Base-by-base conservation (phyloP, 2,888 invertebrate genomes). In the Drepana falcataria region DNA sequence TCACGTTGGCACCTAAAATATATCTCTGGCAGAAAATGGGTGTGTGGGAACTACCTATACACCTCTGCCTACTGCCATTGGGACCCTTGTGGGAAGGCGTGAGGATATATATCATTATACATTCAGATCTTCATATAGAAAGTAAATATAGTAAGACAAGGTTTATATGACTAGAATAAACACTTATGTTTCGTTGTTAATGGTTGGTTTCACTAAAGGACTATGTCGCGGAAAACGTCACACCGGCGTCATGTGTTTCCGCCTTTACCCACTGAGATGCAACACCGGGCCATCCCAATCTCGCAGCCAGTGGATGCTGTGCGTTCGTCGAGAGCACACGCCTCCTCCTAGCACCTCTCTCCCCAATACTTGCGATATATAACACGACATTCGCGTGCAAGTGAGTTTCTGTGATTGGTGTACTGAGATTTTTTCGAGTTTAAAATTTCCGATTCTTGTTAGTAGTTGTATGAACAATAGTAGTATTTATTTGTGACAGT, bases 271-370 rank as follows among this genome's bases (percentile, higher is more conserved):
- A 44, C 9, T 44, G 44, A 44, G 44, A 44, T 44, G 44, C 6
- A 44, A 40, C 40, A 3, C 9, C 9, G 7, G 6, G 9, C 44
- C 44, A 44, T 44, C 44, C 44, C 44, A 9, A 9, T 44, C 44
- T 9, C 44, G 9, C 44, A 9, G 44, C 44, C 47, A 52, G 52
- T 52, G 52, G 52, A 52, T 52, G 52, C 52, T 52, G 52, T 4
- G n/a, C 51, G 2, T 37, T 9, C 34, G 51, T 4, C 4, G 47
- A 44, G 47, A 21, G n/a, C 52, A 47, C 47, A 52, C 47, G 51
- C 6, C 44, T 40, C 9, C 47, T 5, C 3, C 47, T 3, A 6
- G 4, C 44, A 35, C 9, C 21, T 6, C 9, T 9, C 2, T 4
- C 9, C 33, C n/a, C 34, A 35, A 37, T 9, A 44, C 9, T 9